Evolutionary conservation across 1,140 invertebrate genomes (phyloP), one percentile per base, ranked within the genome.

Genomic region (Neodiprion virginianus): DNA sequence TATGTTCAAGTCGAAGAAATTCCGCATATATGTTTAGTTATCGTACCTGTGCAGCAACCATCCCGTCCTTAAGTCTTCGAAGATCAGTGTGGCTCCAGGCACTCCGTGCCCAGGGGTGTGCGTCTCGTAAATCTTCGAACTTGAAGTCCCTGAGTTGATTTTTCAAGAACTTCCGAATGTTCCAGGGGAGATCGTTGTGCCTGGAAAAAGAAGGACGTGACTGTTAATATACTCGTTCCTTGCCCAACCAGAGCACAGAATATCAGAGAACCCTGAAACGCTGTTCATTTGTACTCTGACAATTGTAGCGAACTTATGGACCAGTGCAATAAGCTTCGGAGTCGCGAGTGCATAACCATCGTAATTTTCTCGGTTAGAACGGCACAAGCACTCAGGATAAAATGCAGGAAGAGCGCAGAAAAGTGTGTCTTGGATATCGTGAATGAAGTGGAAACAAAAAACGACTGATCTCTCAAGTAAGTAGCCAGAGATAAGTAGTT

Each of bases 141-240:
- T 94, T 93, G 82, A 96, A 95, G 81, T 93, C 92, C 80, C 94
- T 93, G 71, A 97, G 91, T 85, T 95, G 93, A 86, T 97, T 97
- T 85, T 96, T 93, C 78, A 96, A 90, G 84, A 95, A 95, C 84
- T 95, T 95, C 78, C 95, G 90, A 84, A 96, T 95, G 87, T 96
- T 96, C 94, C 95, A 97, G 0, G 96, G 94, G 75, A 98, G 88
- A 83, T 98, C 96, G 87, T 98, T 97, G 90, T 97, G 96, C 76
- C 96, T 96, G 88, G 89, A 81, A 92, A 90, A 76, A 76, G 28
- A 75, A 77, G 67, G 71, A 72, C 70, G 77, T 77, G 74, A 75
- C 73, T 75, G 77, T 77, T 75, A 77, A 72, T 75, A 77, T 74
- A 77, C 72, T 71, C 72, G 77, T 65, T 67, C 14, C 73, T 14